These are phyloP conservation scores for Drosophila subpulchrella DNA, from an alignment of 1,140 invertebrate genomes.

Conservation along the genomic window DNA sequence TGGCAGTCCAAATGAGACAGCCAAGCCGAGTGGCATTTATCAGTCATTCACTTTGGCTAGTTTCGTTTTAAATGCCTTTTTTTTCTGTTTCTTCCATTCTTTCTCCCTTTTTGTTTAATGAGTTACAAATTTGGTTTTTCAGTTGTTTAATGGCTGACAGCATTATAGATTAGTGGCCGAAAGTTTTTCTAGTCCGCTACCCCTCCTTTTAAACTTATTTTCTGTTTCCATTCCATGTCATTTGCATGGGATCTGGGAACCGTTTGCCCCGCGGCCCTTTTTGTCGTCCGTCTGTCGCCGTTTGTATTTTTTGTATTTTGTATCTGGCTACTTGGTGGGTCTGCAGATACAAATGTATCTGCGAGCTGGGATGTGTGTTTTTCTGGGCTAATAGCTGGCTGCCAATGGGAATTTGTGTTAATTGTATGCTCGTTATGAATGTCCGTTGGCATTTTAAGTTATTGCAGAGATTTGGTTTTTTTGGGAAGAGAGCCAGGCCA, in stretches of 20 bases:
- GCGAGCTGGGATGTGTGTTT: conserved; percentile 58
- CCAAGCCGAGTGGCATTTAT: conserved; percentile 71
- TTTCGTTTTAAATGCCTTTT: conserved; percentile 32
- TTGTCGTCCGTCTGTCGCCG: conserved; percentile 48
- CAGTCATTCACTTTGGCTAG: conserved; percentile 70
- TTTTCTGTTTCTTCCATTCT: conserved; percentile 14
- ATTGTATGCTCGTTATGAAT: conserved; percentile 71
- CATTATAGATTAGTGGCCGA: conserved; percentile 79
- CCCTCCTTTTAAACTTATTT: background rate
- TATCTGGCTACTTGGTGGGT: conserved; percentile 76
- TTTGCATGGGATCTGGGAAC: conserved; percentile 64
- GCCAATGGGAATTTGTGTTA: conserved; percentile 56
- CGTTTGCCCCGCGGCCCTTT: conserved; percentile 63
- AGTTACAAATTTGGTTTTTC: conserved; percentile 82
- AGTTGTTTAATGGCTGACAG: conserved; percentile 80
- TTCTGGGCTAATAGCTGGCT: conserved; percentile 73
- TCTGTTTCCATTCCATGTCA: conserved; percentile 14
- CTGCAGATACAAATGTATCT: conserved; percentile 30
- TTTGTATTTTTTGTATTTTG: conserved; percentile 60
- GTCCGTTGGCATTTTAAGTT: conserved; percentile 49
- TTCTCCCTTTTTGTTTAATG: conserved; percentile 59
- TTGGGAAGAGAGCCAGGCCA: background rate
- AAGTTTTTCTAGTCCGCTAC: conserved; percentile 62
- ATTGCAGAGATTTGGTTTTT: conserved; percentile 21
- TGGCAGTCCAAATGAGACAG: conserved; percentile 80